Evolutionary conservation across 2,113 vertebrate species (phyloP), one percentile per base, ranked within the genome.

Genomic region (Alouatta palliata): DNA sequence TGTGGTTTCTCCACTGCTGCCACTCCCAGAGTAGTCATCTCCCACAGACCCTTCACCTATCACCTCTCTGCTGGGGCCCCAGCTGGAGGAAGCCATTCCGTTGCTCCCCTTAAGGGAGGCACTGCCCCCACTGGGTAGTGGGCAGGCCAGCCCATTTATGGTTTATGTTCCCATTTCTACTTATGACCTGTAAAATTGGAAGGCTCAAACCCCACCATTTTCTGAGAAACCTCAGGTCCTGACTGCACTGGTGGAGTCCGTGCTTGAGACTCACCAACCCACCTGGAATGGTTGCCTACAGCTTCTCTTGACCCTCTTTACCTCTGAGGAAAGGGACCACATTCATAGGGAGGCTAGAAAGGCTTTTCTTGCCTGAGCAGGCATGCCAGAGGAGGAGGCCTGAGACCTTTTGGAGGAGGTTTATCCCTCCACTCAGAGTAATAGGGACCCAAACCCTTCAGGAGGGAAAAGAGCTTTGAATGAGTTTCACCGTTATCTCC

Each of bases 81-180:
- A 0, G 21, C 56, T 1, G 8, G 3, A 58, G 21, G 56, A 3
- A 5, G 0, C 3, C 3, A 1, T 21, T 8, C 56, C 21, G 1
- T 1, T 23, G 8, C 56, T 58, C 56, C 56, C 0, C 0, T 21
- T 58, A 47, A 47, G 45, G 45, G 56, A 58, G 56, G 56, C 56
- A 8, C 56, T 23, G 23, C 8, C 23, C 3, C 21, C 56, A 23
- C 56, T 0, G 8, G 56, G 56, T 21, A 58, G 21, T 9, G 8
- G 8, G 21, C 3, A 10, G 45, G 45, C 45, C 45, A 47, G 21
- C 23, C 61, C 27, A 11, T 30, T 64, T 30, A n/a, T 70, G 5
- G 61, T 43, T 43, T 43, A 43, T 30, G 61, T 64, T 9, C 27
- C 11, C 11, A 5, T 30, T 23, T 64, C 68, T 14, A 70, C 68